phyloP scores from a whole-genome alignment of 2,888 invertebrate genomes.

The Hedychridium roseum region DNA sequence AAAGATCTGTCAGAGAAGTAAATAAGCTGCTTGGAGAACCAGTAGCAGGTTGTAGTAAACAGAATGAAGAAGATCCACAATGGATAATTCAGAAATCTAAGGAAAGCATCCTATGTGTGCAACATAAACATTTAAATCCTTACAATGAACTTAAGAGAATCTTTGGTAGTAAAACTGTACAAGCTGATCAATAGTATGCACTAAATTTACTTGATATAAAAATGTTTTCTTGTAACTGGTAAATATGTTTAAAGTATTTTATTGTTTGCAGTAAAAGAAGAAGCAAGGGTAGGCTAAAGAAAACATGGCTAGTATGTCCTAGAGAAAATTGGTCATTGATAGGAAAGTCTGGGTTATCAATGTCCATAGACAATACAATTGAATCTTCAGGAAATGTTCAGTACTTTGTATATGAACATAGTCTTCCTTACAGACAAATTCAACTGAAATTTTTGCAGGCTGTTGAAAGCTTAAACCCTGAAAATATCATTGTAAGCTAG shows the following conservation, averaged over 20 bases:
- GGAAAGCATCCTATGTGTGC: constrained; percentile 70
- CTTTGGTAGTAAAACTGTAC: constrained; percentile 81
- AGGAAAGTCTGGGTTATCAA: constrained; percentile 76
- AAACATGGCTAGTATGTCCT: constrained; percentile 74
- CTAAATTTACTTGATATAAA: background rate
- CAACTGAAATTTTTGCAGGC: constrained; percentile 80
- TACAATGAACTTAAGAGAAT: constrained; percentile 83
- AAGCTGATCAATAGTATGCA: constrained; percentile 69
- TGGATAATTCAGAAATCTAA: constrained; percentile 33
- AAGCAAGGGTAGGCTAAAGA: constrained; percentile 68
- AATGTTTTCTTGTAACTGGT: no score
- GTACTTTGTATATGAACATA: constrained; percentile 81
- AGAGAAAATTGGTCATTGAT: constrained; percentile 78
- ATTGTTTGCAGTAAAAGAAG: constrained; percentile 66
- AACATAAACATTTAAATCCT: constrained; percentile 78
- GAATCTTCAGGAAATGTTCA: constrained; percentile 62
- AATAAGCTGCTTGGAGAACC: constrained; percentile 73
- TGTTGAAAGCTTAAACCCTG: constrained; percentile 80
- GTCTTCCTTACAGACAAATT: constrained; percentile 74
- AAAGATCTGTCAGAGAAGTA: constrained; percentile 73
- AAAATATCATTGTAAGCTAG: constrained; percentile 74
- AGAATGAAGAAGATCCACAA: constrained; percentile 33
- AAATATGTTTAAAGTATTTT: constrained; percentile 23
- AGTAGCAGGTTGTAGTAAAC: constrained; percentile 50
- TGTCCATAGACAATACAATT: constrained; percentile 70